Conservation (phyloP, 2,113 vertebrate species). For the Rhinoderma darwinii region DNA sequence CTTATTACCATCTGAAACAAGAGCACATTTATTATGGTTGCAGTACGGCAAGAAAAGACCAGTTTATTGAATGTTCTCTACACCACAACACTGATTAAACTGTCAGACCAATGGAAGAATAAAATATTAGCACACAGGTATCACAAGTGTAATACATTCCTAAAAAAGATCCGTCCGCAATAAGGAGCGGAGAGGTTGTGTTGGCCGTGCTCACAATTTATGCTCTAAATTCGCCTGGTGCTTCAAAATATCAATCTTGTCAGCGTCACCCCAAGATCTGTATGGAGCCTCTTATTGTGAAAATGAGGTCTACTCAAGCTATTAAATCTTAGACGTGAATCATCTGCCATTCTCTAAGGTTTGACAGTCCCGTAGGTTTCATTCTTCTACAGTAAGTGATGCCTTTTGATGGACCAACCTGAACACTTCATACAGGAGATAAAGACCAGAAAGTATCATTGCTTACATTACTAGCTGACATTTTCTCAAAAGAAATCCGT, state of each 20-base stretch:
- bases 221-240: constrained; percentile 5
- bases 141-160: constrained; percentile 43
- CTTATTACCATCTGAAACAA: constrained; percentile 31
- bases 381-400: background rate
- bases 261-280: background rate
- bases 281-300: background rate
- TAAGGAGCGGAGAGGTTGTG: background rate
- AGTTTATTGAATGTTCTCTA: constrained; percentile 54
- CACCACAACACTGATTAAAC: constrained; percentile 57
- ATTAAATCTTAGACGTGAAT: constrained; percentile 3
- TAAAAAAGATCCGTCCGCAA: background rate
- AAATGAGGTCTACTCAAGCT: constrained; percentile 31
- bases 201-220: constrained; percentile 3
- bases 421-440: background rate
- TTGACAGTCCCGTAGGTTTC: background rate
- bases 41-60: constrained; percentile 32
- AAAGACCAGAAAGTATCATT: background rate
- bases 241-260: constrained; percentile 30
- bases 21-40: constrained; percentile 49
- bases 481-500: no score
- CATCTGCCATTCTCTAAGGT: background rate
- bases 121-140: constrained; percentile 52
- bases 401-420: background rate
- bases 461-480: no score
- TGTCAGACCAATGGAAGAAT: constrained; percentile 48